Base-by-base conservation (phyloP, 2,113 vertebrate species). In the Sterrhoptilus dennistouni region DNA sequence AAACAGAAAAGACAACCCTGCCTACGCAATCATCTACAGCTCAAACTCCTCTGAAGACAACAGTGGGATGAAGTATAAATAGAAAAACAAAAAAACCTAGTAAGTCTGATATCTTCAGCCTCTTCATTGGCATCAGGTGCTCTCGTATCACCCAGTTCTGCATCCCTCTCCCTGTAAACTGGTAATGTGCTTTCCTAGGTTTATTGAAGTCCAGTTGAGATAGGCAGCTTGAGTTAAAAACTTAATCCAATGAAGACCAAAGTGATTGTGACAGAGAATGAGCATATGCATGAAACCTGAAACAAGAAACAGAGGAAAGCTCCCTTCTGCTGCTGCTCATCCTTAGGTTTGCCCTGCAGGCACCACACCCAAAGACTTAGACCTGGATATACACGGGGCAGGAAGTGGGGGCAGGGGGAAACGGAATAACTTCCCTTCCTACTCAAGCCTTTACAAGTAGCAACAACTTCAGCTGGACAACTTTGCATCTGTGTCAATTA, bases 321-420 rank as follows among this genome's bases (percentile, higher is more conserved):
- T 71, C 27, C 35, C 14, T 81, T 66, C 77, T 60, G 35, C 45
- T 65, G 23, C n/a, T 75, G 82, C 44, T 94, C 33, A n/a, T 45
- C 74, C 53, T n/a, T 54, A 54, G 18, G 16, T 19, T 36, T 35
- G 33, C 33, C 52, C 65, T 59, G 35, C 35, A 66, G 69, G n/a
- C 49, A 71, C 25, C 8, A 4, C 53, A 47, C 65, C 66, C 49
- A 89, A 60, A 66, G 14, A 38, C 22, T 20, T 57, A 25, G 52
- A 72, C 23, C 22, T 84, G 35, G 52, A 59, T 47, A 63, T 29
- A 78, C 50, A 45, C 1, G 1, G 21, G 19, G 10, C 49, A 54
- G 35, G 28, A n/a, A 29, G 13, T 1, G 0, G 36, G 22, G 25
- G 6, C 2, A 8, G 14, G 14, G n/a, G 4, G 49, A 28, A 63